phyloP scores from a whole-genome alignment of 2,113 vertebrate species.

The Stegostoma tigrinum region DNA sequence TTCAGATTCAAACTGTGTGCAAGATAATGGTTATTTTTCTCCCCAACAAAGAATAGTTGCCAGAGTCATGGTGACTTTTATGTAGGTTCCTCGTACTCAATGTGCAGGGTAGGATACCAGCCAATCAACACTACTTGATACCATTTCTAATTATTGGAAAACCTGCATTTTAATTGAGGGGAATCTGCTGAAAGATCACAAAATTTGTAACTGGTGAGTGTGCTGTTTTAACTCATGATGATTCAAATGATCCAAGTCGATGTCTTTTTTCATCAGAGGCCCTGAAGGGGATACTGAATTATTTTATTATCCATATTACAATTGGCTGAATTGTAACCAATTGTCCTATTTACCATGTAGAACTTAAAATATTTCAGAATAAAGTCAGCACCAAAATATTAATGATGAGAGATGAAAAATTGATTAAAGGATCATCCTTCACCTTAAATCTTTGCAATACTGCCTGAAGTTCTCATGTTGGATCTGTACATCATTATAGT shows the following conservation, averaged over 20 bases:
- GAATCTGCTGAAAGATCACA: background rate
- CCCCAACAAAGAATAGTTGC: constrained; percentile 10
- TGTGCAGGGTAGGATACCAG: background rate
- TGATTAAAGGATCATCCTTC: background rate
- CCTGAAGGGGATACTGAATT: background rate
- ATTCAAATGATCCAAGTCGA: background rate
- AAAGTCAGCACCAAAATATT: background rate
- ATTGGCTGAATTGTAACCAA: background rate
- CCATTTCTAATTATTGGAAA: constrained; percentile 1
- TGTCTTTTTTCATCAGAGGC: background rate
- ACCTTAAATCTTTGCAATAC: background rate
- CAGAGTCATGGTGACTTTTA: background rate
- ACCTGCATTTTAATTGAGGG: background rate
- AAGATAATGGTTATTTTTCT: constrained; percentile 12
- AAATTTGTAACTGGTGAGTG: background rate
- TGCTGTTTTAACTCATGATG: background rate
- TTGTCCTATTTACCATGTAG: background rate
- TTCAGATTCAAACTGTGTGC: constrained; percentile 18
- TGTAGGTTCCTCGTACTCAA: background rate
- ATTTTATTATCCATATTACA: background rate
- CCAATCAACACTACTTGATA: background rate
- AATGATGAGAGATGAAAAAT: background rate
- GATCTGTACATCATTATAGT: background rate
- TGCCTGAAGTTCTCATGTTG: background rate
- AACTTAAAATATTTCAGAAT: background rate